phyloP scores from a whole-genome alignment of 2,113 vertebrate species.

The Anthoscopus minutus region DNA sequence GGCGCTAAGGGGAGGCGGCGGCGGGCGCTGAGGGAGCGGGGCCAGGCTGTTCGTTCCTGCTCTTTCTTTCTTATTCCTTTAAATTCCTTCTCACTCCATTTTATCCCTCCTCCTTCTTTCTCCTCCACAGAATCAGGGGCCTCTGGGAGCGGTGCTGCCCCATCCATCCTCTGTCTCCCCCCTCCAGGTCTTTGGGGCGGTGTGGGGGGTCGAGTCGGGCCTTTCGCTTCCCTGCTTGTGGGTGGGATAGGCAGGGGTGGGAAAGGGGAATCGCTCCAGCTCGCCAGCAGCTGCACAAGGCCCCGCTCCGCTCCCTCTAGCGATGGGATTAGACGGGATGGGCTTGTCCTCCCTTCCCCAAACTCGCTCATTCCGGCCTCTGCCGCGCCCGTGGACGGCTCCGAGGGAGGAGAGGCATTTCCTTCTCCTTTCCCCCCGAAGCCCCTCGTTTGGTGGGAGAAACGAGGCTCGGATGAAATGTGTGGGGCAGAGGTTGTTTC shows the following conservation, averaged over 20 bases:
- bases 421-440: background rate
- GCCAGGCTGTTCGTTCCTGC: background rate
- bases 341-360: background rate
- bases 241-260: background rate
- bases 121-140: background rate
- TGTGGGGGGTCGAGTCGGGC: background rate
- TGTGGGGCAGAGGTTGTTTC: background rate
- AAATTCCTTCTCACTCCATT: background rate
- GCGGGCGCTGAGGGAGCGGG: background rate
- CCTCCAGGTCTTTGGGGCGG: fast-evolving
- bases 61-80: background rate
- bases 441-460: fast-evolving
- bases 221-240: background rate
- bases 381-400: constrained; percentile 2
- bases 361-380: background rate
- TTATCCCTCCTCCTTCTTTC: background rate
- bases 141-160: background rate
- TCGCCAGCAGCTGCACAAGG: background rate
- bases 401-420: background rate
- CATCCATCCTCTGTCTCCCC: background rate
- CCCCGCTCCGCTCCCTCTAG: background rate
- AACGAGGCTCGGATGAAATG: background rate
- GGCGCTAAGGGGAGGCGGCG: background rate
- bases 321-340: background rate
- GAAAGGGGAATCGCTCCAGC: background rate